These are phyloP conservation scores for Illadopsis cleaveri DNA, from an alignment of 2,113 vertebrate genomes.

Conservation along the genomic window DNA sequence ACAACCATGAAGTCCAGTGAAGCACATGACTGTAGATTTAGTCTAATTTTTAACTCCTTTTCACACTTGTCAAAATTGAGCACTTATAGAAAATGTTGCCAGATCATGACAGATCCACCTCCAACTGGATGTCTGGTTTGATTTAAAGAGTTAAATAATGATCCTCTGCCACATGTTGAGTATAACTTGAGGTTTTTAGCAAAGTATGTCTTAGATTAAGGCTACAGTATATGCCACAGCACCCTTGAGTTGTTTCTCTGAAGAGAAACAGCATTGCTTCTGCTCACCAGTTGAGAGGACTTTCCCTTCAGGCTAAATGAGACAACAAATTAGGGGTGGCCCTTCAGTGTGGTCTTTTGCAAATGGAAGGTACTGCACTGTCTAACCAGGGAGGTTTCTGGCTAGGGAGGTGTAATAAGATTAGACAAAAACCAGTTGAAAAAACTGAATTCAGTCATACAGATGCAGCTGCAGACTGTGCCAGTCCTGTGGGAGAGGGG, in stretches of 20 bases:
- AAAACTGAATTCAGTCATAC: not conserved
- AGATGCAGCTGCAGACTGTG: not conserved
- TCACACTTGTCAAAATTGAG: constrained; percentile 71
- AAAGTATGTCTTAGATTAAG: constrained; percentile 77
- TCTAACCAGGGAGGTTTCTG: constrained; percentile 59
- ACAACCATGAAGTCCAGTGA: not conserved
- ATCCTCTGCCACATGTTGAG: constrained; percentile 74
- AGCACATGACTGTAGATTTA: constrained; percentile 28
- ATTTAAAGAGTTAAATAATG: constrained; percentile 76
- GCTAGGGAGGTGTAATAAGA: constrained; percentile 41
- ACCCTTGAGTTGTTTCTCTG: constrained; percentile 50
- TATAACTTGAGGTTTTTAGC: constrained; percentile 73
- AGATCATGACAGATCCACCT: constrained; percentile 69
- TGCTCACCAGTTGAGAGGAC: not conserved
- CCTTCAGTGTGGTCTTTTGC: constrained; percentile 81
- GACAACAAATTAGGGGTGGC: constrained; percentile 59
- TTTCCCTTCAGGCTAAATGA: constrained; percentile 61
- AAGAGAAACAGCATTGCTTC: constrained; percentile 44
- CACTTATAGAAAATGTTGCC: constrained; percentile 53
- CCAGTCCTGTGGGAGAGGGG: not conserved
- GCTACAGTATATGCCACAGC: constrained; percentile 44
- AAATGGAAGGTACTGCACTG: constrained; percentile 43
- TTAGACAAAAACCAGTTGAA: constrained; percentile 59
- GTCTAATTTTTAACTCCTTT: constrained; percentile 69
- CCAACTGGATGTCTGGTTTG: constrained; percentile 70